Base-by-base conservation (phyloP, 2,113 vertebrate species). In the Dipodomys merriami region DNA sequence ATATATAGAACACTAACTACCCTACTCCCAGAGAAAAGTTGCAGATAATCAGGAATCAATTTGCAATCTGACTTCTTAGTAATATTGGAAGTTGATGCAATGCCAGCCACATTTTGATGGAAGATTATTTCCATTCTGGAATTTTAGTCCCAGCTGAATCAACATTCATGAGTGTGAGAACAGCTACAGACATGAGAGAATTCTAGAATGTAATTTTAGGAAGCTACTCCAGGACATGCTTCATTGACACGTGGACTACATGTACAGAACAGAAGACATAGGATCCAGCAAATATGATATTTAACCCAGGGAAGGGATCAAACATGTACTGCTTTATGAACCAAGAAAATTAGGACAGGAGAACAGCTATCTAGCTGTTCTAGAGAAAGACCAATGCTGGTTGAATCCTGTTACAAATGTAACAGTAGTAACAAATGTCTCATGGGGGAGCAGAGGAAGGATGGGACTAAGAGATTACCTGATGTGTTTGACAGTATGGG, bases 51-150 rank as follows among this genome's bases (percentile, higher is more conserved):
- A 89, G 53, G 49, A 91, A 84, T 91, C 44, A 87, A 20, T 60
- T 83, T 77, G 65, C 9, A 65, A 80, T 89, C 49, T 72, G 33
- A 74, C 57, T 90, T 89, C 60, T 81, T 22, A 84, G 46, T 44
- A 73, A 67, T 49, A 95, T 6, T 79, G 39, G 25, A 86, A 94
- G 53, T 6, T 76, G 57, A 49, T 84, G 13, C 29, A 91, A 72
- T 73, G 62, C 69, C 62, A 30, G 71, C 18, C 44, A 77, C 25
- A 90, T 86, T 76, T 80, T 91, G 53, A 69, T 57, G 57, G 19
- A 84, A 95, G 13, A 68, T 93, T 91, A 84, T 96, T 95, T 93
- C 89, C 79, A 86, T 90, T 85, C 79, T 83, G 74, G n/a, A 95
- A 71, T 90, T 96, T 74, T 78, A 69, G 67, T 85, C 16, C 62